Evolutionary conservation across 1,140 invertebrate species (phyloP), one percentile per base, ranked within the genome.

Genomic region (Wasmannia auropunctata): DNA sequence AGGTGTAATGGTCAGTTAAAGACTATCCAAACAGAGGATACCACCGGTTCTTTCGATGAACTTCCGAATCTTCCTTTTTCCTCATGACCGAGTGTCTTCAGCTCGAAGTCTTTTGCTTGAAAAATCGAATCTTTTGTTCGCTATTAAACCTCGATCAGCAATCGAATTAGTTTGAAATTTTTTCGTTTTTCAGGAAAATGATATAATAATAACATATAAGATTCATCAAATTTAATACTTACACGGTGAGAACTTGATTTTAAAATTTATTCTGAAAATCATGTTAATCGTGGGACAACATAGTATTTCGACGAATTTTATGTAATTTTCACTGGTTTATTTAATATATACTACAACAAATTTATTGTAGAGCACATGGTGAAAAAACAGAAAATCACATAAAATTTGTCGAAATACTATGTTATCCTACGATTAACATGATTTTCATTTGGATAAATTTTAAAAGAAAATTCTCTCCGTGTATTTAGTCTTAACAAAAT

Each of bases 1-100:
- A 94, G 93, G 93, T 95, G 94, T 94, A 95, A 95, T 95, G 94
- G 94, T 95, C 94, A 95, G 94, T 94, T 94, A 92, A 95, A 93
- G 91, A 93, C 94, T 93, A 93, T 94, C 94, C 91, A 93, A 94
- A 94, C 91, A 94, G 75, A 90, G 85, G 85, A 91, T 88, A 90
- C 89, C 87, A 91, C 72, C 89, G 90, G 88, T 88, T 67, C 86
- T 40, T 79, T 65, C 63, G 87, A 90, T 51, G 63, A 86, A 74
- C 58, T 76, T 85, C 72, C 37, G 65, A 56, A 22, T 31, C 69
- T 43, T 85, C 60, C 51, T 54, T 51, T 28, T 87, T 81, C 76
- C 62, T 87, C 86, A 85, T 77, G 70, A 40, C 51, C 25, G 58
- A 85, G 22, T 34, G n/a, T 83, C 51, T 72, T 56, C 28, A 3